Conservation (phyloP, 1,140 invertebrate species). For the Drosophila rhopaloa region DNA sequence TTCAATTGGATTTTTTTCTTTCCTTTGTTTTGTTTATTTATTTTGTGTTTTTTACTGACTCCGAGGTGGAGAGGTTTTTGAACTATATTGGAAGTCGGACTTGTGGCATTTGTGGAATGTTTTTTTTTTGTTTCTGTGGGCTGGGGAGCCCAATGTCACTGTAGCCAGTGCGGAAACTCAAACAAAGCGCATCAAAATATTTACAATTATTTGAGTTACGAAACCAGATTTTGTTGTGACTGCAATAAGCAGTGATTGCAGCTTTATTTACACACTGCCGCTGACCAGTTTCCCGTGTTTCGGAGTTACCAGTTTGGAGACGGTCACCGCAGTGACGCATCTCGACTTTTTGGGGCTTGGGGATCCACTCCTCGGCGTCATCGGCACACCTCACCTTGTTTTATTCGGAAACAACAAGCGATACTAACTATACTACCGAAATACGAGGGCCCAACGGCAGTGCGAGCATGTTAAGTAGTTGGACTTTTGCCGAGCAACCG, state of each 20-base stretch:
- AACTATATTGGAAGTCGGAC: slow-evolving; percentile 41
- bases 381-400: slow-evolving; percentile 43
- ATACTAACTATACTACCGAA: slow-evolving; percentile 29
- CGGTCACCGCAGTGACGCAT: slow-evolving; percentile 53
- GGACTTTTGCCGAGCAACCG: slow-evolving; percentile 31
- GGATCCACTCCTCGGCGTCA: slow-evolving; percentile 58
- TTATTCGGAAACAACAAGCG: slow-evolving; percentile 45
- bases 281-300: slow-evolving; percentile 11
- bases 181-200: slow-evolving; percentile 54
- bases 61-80: slow-evolving; percentile 68
- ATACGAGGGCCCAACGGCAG: slow-evolving; percentile 22
- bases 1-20: slow-evolving; percentile 62
- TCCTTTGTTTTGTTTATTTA: slow-evolving; percentile 13
- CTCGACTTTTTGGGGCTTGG: slow-evolving; percentile 49
- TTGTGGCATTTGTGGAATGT: slow-evolving; percentile 47
- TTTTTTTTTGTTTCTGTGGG: slow-evolving; percentile 7
- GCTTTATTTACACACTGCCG: slow-evolving; percentile 53
- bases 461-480: slow-evolving; percentile 45
- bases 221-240: slow-evolving; percentile 52
- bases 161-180: slow-evolving; percentile 53
- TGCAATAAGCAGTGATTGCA: slow-evolving; percentile 28
- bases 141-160: slow-evolving; percentile 46
- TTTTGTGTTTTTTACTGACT: slow-evolving; percentile 19
- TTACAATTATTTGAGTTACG: slow-evolving; percentile 60
- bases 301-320: slow-evolving; percentile 28